A percentile compares a stretch with the other conserved stretches of the same genome.
Evolutionary conservation across 2,113 vertebrate species (phyloP).

Genomic region (Bothrops jararaca): DNA sequence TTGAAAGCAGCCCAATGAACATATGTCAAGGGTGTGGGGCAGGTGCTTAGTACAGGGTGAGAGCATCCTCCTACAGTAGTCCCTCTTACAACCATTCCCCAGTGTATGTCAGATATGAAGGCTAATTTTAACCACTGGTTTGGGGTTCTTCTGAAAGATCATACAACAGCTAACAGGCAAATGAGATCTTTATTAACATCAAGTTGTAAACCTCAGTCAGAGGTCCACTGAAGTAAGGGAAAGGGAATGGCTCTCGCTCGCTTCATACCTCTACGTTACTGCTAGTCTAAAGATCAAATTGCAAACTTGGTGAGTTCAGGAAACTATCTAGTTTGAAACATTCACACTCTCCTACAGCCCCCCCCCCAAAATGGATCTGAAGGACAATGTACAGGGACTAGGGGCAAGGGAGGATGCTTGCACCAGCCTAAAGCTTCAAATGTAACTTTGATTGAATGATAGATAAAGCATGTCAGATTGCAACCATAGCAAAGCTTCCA

Average conservation of each 20-base stretch:
- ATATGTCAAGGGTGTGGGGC: background rate
- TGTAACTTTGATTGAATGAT: background rate
- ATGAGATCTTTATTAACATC: background rate
- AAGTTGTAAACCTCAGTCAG: background rate
- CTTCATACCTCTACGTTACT: background rate
- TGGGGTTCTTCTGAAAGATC: background rate
- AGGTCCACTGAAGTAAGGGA: background rate
- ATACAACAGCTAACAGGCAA: background rate
- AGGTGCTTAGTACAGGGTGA: background rate
- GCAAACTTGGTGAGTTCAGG: background rate
- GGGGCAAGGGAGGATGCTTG: background rate
- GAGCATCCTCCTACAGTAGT: background rate
- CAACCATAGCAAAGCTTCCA: background rate
- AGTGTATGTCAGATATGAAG: background rate
- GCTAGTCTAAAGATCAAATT: background rate
- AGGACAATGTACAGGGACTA: background rate
- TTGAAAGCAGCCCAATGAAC: background rate
- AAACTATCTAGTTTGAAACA: background rate
- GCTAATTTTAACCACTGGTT: background rate
- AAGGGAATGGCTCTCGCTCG: background rate
- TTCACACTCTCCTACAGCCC: background rate
- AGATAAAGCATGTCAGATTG: background rate
- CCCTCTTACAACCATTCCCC: background rate
- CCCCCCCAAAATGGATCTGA: background rate
- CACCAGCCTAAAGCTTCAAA: background rate